Evolutionary conservation across 2,797 vertebrate genomes (phyloP), one percentile per base, ranked within the genome.

Genomic region (Vespertilio murinus): DNA sequence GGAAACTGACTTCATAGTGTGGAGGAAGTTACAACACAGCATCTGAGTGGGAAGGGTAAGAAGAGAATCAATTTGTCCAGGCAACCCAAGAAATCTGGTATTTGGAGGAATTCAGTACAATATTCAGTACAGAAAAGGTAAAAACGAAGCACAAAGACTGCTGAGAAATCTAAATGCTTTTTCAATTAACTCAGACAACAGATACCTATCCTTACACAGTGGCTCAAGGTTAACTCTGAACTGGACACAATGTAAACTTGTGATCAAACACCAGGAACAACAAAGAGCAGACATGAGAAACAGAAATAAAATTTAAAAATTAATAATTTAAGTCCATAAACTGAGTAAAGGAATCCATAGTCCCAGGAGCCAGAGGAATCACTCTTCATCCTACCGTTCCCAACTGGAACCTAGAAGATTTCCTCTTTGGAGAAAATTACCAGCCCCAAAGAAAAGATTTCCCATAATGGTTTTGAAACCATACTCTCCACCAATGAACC

Each of bases 161-260:
- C 20, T 78, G 17, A 64, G 28, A 91, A 90, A 85, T 45, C 33
- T 56, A 81, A 86, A 54, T 70, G 23, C n/a, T 85, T 30, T 64
- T 81, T 88, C 49, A 49, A 2, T 42, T 28, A 77, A 35, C 22
- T 59, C 47, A 67, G 6, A 82, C 8, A 84, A 79, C 33, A 93
- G 28, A 40, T 52, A 61, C 13, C 7, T 77, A 69, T 73, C 8
- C 30, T 40, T 52, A 47, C 6, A 71, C 35, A 88, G 64, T 77
- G 23, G 82, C 64, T 64, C 82, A 69, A 90, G 47, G 38, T 93
- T 79, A 92, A 86, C 70, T 92, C 38, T 74, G n/a, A 88, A 79
- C 14, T 52, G 59, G 52, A 92, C 23, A 87, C 13, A 70, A 38
- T 82, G 13, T 78, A 71, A 75, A 94, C 30, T 78, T 70, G 38